Conservation (phyloP, 2,888 invertebrate genomes). For the Amitus sp. region DNA sequence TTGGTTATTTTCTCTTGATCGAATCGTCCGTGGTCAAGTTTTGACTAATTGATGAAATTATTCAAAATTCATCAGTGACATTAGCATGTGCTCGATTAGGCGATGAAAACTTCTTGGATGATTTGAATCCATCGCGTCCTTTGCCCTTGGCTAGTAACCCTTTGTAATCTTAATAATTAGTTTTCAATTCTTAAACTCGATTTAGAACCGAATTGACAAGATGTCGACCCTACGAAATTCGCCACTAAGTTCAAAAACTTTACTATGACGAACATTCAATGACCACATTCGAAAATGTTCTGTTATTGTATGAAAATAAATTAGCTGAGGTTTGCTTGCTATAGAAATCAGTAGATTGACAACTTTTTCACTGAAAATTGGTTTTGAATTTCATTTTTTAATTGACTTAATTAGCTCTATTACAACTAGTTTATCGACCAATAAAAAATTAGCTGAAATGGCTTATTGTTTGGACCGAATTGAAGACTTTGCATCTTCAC, state of each 20-base stretch:
- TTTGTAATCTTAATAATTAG: conserved; percentile 61
- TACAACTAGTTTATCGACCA: too few relatives aligned
- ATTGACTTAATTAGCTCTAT: too few relatives aligned
- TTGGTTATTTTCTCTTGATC: too few relatives aligned
- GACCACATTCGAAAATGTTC: conserved; percentile 3
- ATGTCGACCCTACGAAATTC: conserved; percentile 18
- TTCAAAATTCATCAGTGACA: conserved; percentile 9
- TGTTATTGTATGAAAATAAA: too few relatives aligned
- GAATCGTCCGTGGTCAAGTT: neutral
- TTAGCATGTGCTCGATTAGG: conserved; percentile 22
- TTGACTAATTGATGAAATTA: neutral
- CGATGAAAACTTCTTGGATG: conserved; percentile 19
- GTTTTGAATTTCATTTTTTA: too few relatives aligned
- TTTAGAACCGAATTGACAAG: conserved; percentile 43
- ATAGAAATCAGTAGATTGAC: too few relatives aligned
- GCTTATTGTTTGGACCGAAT: too few relatives aligned
- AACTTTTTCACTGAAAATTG: too few relatives aligned
- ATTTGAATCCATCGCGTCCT: conserved; percentile 46
- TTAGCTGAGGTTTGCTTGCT: too few relatives aligned
- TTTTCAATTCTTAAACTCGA: conserved; percentile 49
- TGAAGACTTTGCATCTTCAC: too few relatives aligned
- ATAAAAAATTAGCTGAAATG: too few relatives aligned
- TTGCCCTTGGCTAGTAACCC: conserved; percentile 37
- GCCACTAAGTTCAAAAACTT: conserved; percentile 1
- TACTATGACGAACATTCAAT: conserved; percentile 10